These are phyloP conservation scores for Pygmarrhopalites habei DNA, from an alignment of 1,140 invertebrate genomes.

Conservation along the genomic window DNA sequence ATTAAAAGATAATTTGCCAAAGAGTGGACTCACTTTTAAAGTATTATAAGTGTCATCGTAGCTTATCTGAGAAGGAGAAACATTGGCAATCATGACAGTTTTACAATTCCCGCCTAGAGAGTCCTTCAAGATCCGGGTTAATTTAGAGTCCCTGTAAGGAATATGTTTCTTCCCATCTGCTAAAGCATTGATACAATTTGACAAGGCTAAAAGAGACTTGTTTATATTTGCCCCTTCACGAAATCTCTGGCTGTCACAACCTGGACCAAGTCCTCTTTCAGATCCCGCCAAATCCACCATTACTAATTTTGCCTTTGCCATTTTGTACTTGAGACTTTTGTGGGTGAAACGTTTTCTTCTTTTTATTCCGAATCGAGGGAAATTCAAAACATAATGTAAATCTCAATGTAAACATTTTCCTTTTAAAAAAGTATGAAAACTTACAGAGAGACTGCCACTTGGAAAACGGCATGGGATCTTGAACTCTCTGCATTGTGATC, in stretches of 20 bases:
- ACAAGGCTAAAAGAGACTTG: slow-evolving; percentile 76
- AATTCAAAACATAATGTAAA: no score
- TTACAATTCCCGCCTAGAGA: slow-evolving; percentile 56
- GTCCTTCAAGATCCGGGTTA: slow-evolving; percentile 94
- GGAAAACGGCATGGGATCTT: slow-evolving; percentile 93
- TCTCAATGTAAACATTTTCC: no score
- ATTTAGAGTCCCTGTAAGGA: slow-evolving; percentile 68
- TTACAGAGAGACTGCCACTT: slow-evolving; percentile 51
- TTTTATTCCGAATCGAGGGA: no score
- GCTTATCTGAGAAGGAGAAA: slow-evolving; percentile 67
- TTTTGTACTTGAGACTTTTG: slow-evolving; percentile 9
- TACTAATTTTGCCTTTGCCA: slow-evolving; percentile 70
- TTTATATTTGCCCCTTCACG: slow-evolving; percentile 95
- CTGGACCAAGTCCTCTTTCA: slow-evolving; percentile 71
- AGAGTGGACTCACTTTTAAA: no score
- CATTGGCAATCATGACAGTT: slow-evolving; percentile 96
- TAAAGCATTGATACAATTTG: slow-evolving; percentile 90
- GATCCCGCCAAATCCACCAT: slow-evolving; percentile 93
- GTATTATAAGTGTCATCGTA: slow-evolving; percentile 98
- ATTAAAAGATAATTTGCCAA: no score
- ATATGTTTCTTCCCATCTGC: slow-evolving; percentile 73
- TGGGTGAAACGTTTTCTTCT: slow-evolving; percentile 21
- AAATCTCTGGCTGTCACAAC: slow-evolving; percentile 63
- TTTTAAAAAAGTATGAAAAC: no score
- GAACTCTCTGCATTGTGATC: slow-evolving; percentile 95